Conservation (phyloP, 1,140 invertebrate genomes). For the Drosophila littoralis region DNA sequence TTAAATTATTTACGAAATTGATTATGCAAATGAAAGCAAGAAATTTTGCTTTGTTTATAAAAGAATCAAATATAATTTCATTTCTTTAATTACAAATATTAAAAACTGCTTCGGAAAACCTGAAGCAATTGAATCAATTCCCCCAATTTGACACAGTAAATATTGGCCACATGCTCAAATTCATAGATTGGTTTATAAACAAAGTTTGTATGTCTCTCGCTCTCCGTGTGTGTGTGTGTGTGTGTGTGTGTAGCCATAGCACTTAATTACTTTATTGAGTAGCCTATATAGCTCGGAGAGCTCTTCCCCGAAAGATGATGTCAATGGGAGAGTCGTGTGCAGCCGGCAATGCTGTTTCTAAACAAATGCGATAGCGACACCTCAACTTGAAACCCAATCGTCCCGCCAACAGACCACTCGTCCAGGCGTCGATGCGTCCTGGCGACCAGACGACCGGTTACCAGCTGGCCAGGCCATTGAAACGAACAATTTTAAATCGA, state of each 20-base stretch:
- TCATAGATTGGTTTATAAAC: not conserved
- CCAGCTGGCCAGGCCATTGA: conserved; percentile 55
- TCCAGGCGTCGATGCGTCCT: not conserved
- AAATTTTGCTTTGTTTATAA: too few species aligned
- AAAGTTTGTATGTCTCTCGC: not conserved
- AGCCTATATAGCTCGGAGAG: conserved; percentile 36
- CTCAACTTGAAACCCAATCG: conserved; percentile 30
- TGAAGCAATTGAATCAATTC: not conserved
- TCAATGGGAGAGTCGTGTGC: conserved; percentile 55
- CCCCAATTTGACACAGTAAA: conserved; percentile 16
- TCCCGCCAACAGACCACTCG: not conserved
- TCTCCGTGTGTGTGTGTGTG: conserved; percentile 3
- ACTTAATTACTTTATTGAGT: conserved; percentile 77
- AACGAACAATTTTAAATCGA: conserved; percentile 79
- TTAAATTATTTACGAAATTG: not conserved
- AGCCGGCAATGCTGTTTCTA: conserved; percentile 51
- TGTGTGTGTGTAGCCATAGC: conserved; percentile 16
- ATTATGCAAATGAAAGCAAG: not conserved
- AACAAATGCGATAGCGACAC: conserved; percentile 70
- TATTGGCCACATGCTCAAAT: conserved; percentile 26
- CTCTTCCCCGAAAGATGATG: conserved; percentile 43
- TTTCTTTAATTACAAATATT: not conserved
- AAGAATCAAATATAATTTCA: too few species aligned
- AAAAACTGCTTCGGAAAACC: not conserved
- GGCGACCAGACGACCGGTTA: conserved; percentile 23